Conservation (phyloP, 2,797 vertebrate genomes). For the Lagocephalus sceleratus region DNA sequence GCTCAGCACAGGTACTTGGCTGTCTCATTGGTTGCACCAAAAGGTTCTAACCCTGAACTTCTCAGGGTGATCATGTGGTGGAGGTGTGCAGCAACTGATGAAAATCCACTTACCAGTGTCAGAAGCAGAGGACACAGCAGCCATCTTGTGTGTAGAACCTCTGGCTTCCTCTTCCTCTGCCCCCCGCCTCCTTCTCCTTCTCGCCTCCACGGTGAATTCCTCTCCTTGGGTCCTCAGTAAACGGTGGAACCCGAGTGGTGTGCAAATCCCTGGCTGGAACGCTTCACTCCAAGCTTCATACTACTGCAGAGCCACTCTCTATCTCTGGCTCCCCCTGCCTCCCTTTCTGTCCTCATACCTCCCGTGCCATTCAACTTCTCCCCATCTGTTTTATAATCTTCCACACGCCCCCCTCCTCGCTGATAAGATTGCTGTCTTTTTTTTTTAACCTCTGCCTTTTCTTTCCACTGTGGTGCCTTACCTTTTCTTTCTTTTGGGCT, state of each 20-base stretch:
- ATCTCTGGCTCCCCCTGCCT: conserved; percentile 31
- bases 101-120: conserved; percentile 70
- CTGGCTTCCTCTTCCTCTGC: conserved; percentile 71
- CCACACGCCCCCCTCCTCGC: conserved; percentile 30
- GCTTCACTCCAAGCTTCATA: conserved; percentile 59
- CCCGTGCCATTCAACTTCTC: conserved; percentile 48
- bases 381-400: conserved; percentile 15
- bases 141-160: conserved; percentile 80
- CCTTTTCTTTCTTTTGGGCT: conserved; percentile 2
- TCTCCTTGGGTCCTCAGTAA: conserved; percentile 55
- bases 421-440: conserved; percentile 10
- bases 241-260: conserved; percentile 30
- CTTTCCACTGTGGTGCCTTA: conserved; percentile 15
- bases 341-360: conserved; percentile 28
- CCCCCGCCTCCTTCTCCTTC: conserved; percentile 69
- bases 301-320: conserved; percentile 58
- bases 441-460: conserved; percentile 1
- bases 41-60: neutral
- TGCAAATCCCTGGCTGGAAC: conserved; percentile 41
- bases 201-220: conserved; percentile 64
- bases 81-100: conserved; percentile 32
- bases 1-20: conserved; percentile 47
- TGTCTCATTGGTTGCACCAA: neutral
- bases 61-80: conserved; percentile 1
- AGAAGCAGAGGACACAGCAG: conserved; percentile 76